Evolutionary conservation across 2,888 invertebrate genomes (phyloP), one percentile per base, ranked within the genome.

Genomic region (Bombylius discolor): DNA sequence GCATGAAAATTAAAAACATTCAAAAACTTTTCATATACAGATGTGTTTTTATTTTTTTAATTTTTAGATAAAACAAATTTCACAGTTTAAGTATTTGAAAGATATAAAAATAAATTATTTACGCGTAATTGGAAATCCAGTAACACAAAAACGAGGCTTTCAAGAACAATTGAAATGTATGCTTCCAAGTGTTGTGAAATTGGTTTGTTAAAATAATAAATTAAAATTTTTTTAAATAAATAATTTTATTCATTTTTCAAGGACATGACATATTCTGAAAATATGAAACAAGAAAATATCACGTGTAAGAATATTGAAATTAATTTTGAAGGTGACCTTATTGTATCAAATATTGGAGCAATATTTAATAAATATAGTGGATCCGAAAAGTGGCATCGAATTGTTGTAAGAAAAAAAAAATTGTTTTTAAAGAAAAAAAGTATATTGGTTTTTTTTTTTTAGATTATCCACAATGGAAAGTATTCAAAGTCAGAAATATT

Each of bases 341-440:
- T 60, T 14, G 34, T 42, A 9, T 33, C 44, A n/a, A 44, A 44
- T 32, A 53, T 53, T 14, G 48, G 34, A 13, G 36, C 14, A 5
- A n/a, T 36, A 8, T 58, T 58, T 46, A 49, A 11, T n/a, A 58
- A 51, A 49, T 61, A 56, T 36, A 52, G 44, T 31, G 50, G 32
- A 5, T 58, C 57, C 44, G 55, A 60, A 5, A 58, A 54, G 52
- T 62, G 62, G 62, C 58, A 58, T 58, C 58, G 59, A 49, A 55
- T 62, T 4, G 32, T 58, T 11, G 59, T 59, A 51, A 57, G 59
- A 50, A 32, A 32, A 32, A 42, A 8, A 23, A 2, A 12, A 23
- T 9, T 5, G 11, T 33, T 51, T 51, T 32, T 5, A 13, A n/a
- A 32, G 44, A 36, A 48, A 13, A n/a, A 9, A 11, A 13, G 31